Conservation (phyloP, 1,140 invertebrate species). For the Eupristina koningsbergeri region DNA sequence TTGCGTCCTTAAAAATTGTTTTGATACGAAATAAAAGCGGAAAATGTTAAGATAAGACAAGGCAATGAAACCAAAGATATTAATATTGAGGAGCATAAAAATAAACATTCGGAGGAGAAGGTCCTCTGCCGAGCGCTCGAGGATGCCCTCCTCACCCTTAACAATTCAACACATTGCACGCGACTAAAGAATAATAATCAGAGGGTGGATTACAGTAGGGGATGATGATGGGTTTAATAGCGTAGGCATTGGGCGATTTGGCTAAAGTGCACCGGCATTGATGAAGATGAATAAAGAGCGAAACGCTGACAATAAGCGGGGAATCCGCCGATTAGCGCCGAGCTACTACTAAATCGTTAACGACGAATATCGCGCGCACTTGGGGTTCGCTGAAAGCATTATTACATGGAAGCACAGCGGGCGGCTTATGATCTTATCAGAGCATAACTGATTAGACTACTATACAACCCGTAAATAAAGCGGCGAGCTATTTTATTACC, state of each 20-base stretch:
- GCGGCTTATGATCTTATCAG: constrained; percentile 46
- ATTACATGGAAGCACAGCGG: constrained; percentile 31
- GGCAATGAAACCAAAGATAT: background rate
- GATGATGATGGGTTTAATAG: too few species aligned
- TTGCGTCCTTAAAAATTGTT: background rate
- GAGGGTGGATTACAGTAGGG: too few species aligned
- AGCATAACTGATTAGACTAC: constrained; percentile 50
- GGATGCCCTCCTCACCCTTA: too few species aligned
- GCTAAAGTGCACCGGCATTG: background rate
- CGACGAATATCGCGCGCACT: constrained; percentile 22
- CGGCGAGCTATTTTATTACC: constrained; percentile 29
- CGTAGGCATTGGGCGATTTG: too few species aligned
- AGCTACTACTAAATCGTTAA: constrained; percentile 38
- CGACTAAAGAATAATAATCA: too few species aligned
- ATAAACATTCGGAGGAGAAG: background rate
- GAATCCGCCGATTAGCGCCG: constrained; percentile 34
- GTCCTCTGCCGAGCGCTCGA: background rate
- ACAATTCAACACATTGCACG: too few species aligned
- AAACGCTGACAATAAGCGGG: background rate
- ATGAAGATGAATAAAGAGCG: background rate
- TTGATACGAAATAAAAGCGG: background rate
- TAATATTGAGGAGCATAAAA: background rate
- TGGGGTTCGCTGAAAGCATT: constrained; percentile 36
- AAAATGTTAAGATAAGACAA: background rate
- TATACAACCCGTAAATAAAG: constrained; percentile 30